Evolutionary conservation across 2,888 invertebrate species (phyloP), one percentile per base, ranked within the genome.

Genomic region (Hoplodrina ambigua): DNA sequence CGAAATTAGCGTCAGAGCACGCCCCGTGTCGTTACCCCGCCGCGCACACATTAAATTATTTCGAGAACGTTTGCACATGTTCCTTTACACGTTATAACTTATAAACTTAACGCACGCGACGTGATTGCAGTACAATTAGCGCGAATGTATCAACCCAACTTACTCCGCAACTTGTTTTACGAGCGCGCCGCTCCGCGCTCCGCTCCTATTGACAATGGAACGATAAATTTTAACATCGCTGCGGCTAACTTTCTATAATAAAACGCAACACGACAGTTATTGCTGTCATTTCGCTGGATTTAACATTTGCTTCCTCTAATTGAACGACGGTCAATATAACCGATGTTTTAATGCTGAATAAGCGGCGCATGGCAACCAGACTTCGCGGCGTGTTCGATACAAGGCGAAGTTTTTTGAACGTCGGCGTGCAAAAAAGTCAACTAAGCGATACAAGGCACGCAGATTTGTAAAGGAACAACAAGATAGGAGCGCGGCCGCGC

Each of bases 381-480:
- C 86, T 80, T 74, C 80, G 82, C 88, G 86, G 84, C 87, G 86
- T 87, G 81, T 89, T 88, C 85, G 87, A 87, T 88, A 87, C 88
- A 88, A 87, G 90, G 88, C 91, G 90, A 88, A 75, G 87, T 88
- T 90, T 91, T 92, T 91, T 90, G 88, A 92, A 88, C 88, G 90
- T 88, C 88, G 85, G 89, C 88, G 82, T 81, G 88, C 89, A 91
- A 94, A 88, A 92, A 94, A 93, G 87, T 88, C 85, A 85, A 89
- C 87, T 87, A 88, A 88, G 87, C 90, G 86, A 90, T 91, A 88
- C 88, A 86, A 90, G 88, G 90, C 90, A 91, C 89, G 91, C 90
- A 91, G 91, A 91, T 92, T 94, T 90, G 88, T 90, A 92, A 91
- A 92, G 90, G 86, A 92, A 88, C 90, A 92, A 93, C 87, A 92